Percentiles rank a stretch among this genome's conserved stretches.
phyloP scores from a whole-genome alignment of 2,113 vertebrate species.

The Psittacus erithacus region DNA sequence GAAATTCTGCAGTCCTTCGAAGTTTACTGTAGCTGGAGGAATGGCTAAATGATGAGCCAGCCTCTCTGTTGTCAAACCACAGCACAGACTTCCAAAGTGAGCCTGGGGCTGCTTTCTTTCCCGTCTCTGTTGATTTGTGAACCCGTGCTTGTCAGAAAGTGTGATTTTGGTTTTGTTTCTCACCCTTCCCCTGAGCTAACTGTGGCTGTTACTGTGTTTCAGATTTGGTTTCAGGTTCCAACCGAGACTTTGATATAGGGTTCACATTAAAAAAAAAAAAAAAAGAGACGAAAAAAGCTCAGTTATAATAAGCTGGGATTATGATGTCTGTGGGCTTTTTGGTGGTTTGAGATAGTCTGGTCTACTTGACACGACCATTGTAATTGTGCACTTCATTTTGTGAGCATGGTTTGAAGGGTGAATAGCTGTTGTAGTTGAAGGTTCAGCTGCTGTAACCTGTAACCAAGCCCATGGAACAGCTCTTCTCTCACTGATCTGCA shows the following conservation, averaged over 20 bases:
- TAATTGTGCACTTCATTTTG: background rate
- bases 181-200: background rate
- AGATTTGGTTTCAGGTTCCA: conserved; percentile 23
- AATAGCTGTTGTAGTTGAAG: background rate
- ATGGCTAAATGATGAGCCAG: background rate
- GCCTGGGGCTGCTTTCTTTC: background rate
- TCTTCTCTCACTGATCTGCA: background rate
- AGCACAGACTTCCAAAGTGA: background rate
- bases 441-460: background rate
- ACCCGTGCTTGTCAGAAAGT: background rate
- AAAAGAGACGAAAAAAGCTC: background rate
- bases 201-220: background rate
- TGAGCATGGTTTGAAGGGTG: background rate
- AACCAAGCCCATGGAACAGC: background rate
- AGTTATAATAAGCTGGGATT: background rate
- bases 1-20: background rate
- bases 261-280: background rate
- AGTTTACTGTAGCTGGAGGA: background rate
- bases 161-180: conserved; percentile 16
- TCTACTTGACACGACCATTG: background rate
- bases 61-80: background rate
- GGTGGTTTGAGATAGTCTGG: background rate
- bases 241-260: background rate
- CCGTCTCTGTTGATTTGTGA: conserved; percentile 7
- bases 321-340: background rate